Base-by-base conservation (phyloP, 2,797 vertebrate genomes). In the Tachyglossus aculeatus region DNA sequence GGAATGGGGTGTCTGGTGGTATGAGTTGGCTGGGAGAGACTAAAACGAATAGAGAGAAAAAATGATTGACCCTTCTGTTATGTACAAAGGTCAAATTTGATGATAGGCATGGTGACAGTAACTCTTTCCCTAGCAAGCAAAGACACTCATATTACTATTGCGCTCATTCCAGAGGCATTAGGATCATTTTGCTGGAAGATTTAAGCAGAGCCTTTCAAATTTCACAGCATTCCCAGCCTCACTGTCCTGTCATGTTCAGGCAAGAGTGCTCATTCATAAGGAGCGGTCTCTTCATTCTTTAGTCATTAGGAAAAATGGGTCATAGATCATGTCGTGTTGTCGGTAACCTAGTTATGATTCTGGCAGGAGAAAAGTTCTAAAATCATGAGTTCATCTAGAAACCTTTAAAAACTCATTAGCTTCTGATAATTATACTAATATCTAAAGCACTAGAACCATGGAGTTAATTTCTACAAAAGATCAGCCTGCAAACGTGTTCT, bases 341-440 rank as follows among this genome's bases (percentile, higher is more conserved):
- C 85, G 86, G 78, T 86, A 91, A 91, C 83, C 83, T 84, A 89
- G 81, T 86, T 89, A 89, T 63, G 84, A 75, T 83, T 88, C 86
- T 75, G 70, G 70, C 82, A 88, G 71, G 50, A 84, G 68, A 66
- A 37, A 73, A 72, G 51, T 86, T 91, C 86, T 78, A 81, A 90
- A 90, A 88, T 85, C 89, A 78, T 69, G 80, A 67, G 72, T 88
- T 89, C 83, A 72, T 78, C 86, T 74, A 89, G 75, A 89, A 90
- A 88, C 63, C 84, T 89, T 88, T 89, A 87, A 90, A 92, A 92
- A 85, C 89, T 90, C 86, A 90, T 91, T 91, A 89, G 77, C 51
- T 86, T 82, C 79, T 85, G 64, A 84, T 90, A 92, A 91, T 92
- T 91, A 88, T 83, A 68, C 82, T 88, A 90, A 87, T 89, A 91